phyloP scores from a whole-genome alignment of 1,140 invertebrate genomes.

The Branchinecta lynchi region DNA sequence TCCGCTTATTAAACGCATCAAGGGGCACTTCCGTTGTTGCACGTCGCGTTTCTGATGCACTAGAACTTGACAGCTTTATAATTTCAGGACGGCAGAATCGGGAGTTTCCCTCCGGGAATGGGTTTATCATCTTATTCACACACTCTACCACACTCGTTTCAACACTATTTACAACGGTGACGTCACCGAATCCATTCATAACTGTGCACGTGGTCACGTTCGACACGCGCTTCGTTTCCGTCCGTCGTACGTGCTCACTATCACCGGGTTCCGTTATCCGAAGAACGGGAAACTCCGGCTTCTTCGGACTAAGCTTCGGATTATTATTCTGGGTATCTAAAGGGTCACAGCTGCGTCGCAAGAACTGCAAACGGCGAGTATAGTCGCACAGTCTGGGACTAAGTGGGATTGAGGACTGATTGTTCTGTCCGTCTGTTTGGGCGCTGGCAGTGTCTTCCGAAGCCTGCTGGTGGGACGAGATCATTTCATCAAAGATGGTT shows the following conservation, averaged over 20 bases:
- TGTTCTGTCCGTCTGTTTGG: not conserved
- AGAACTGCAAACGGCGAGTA: not conserved
- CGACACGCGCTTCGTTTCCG: not conserved
- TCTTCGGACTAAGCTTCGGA: not conserved
- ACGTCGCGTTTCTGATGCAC: not conserved
- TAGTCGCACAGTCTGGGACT: not conserved
- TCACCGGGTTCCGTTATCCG: conserved; percentile 1
- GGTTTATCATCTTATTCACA: not conserved
- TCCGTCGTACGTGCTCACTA: not conserved
- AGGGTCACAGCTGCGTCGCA: not conserved
- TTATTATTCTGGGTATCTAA: not conserved
- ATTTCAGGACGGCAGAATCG: not conserved
- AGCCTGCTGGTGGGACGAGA: not conserved
- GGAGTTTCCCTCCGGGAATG: not conserved
- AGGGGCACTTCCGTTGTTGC: not conserved
- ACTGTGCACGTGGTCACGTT: not conserved
- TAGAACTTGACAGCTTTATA: not conserved
- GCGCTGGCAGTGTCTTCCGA: too few relatives aligned
- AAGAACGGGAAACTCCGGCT: not conserved
- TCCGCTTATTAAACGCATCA: not conserved
- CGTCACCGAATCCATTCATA: too few relatives aligned
- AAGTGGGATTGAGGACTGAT: not conserved
- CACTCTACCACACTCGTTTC: not conserved
- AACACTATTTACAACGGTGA: too few relatives aligned
- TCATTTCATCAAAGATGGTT: conserved; percentile 4